phyloP scores from a whole-genome alignment of 2,797 vertebrate species.

The Pristis pectinata region DNA sequence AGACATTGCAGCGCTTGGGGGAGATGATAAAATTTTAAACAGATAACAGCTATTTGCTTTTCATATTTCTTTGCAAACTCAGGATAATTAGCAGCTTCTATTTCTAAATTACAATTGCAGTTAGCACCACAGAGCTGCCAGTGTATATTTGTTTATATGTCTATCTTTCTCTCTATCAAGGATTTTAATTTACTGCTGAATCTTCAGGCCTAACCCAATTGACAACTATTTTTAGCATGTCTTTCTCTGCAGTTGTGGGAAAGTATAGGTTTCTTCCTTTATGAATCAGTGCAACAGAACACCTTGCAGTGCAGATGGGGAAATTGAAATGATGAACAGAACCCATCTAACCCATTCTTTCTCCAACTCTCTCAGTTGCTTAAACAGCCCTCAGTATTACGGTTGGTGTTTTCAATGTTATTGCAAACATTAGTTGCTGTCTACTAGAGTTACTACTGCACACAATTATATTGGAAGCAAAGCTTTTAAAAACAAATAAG shows the following conservation, averaged over 20 bases:
- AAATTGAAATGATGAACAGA: neutral
- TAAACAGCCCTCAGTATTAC: neutral
- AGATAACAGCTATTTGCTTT: slow-evolving; percentile 11
- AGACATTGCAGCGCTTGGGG: neutral
- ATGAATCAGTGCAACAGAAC: neutral
- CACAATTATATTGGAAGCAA: neutral
- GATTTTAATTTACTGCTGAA: neutral
- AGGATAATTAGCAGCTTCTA: slow-evolving; percentile 29
- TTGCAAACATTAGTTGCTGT: neutral
- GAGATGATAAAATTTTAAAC: slow-evolving; percentile 22
- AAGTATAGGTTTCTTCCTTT: slow-evolving; percentile 21
- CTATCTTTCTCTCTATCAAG: neutral
- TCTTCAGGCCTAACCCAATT: neutral
- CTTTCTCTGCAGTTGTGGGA: neutral
- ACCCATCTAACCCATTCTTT: neutral
- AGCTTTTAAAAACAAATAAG: neutral
- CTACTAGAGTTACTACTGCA: neutral
- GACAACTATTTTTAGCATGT: neutral
- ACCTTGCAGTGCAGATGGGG: neutral
- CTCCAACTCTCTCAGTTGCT: too few species aligned
- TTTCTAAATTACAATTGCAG: neutral
- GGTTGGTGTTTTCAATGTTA: neutral
- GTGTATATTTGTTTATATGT: neutral
- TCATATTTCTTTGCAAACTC: slow-evolving; percentile 19
- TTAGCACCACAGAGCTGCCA: neutral